These are phyloP conservation scores for Apamea sordens DNA, from an alignment of 2,888 invertebrate genomes.

Conservation along the genomic window DNA sequence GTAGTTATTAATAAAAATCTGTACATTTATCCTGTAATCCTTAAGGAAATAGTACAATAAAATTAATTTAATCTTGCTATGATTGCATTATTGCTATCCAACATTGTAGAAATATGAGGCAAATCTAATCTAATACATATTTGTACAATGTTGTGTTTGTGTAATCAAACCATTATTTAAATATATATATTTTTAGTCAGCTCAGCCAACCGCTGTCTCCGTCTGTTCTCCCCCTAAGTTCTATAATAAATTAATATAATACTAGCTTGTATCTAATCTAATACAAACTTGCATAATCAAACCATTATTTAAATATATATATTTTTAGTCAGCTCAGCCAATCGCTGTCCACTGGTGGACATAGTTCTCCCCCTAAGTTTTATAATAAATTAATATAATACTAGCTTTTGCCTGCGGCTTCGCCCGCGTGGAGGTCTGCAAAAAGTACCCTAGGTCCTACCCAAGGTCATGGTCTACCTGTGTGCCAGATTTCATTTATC, in stretches of 20 bases:
- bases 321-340: not conserved
- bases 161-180: not conserved
- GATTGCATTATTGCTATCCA: not conserved
- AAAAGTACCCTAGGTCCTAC: not conserved
- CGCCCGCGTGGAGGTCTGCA: not conserved
- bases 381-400: not conserved
- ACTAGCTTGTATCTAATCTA: not conserved
- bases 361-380: not conserved
- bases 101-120: not conserved
- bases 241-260: not conserved
- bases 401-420: not conserved
- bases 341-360: not conserved
- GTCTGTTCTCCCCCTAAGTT: too few relatives aligned
- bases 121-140: too few relatives aligned
- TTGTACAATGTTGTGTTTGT: too few relatives aligned
- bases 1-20: slow-evolving; percentile 1
- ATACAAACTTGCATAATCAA: not conserved
- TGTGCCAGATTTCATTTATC: not conserved
- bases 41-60: slow-evolving; percentile 14
- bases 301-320: not conserved
- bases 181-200: not conserved
- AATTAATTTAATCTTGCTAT: slow-evolving; percentile 8
- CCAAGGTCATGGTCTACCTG: not conserved
- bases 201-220: not conserved
- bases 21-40: not conserved